Percentiles rank a stretch among this genome's conserved stretches.
These are phyloP conservation scores for Stenchaetothrips biformis DNA, from an alignment of 2,888 invertebrate genomes.

Conservation along the genomic window DNA sequence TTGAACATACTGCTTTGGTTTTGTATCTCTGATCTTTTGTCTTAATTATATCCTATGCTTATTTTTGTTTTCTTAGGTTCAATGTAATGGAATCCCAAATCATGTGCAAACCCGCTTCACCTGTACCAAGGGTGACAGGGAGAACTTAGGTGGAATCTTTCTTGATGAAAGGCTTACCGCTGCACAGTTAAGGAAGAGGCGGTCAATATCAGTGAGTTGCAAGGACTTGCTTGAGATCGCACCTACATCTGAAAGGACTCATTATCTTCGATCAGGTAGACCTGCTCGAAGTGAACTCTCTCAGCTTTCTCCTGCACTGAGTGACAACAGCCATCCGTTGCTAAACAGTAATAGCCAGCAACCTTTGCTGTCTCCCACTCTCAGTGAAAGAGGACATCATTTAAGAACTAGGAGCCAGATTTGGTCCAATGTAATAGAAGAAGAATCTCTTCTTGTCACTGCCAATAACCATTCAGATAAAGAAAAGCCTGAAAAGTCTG, in stretches of 20 bases:
- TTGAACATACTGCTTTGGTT: not conserved
- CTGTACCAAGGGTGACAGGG: slow-evolving; percentile 1
- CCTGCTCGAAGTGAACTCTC: slow-evolving; percentile 32
- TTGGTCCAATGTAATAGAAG: slow-evolving; percentile 11
- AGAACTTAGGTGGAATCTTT: slow-evolving; percentile 29
- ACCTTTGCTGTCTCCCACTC: slow-evolving; percentile 40
- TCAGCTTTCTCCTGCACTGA: slow-evolving; percentile 35
- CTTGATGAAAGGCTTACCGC: slow-evolving; percentile 11
- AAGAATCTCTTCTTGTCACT: not conserved
- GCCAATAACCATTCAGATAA: not conserved
- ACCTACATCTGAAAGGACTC: not conserved
- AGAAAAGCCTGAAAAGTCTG: not conserved
- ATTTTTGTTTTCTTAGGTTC: slow-evolving; percentile 34
- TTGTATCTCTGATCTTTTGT: not conserved
- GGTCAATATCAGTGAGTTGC: slow-evolving; percentile 3
- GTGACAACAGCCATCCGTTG: slow-evolving; percentile 31
- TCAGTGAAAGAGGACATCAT: slow-evolving; percentile 44
- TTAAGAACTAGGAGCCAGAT: slow-evolving; percentile 46
- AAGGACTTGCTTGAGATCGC: slow-evolving; percentile 1
- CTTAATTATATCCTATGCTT: not conserved
- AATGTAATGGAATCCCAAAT: slow-evolving; percentile 38
- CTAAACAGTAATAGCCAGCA: not conserved
- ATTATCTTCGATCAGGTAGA: not conserved
- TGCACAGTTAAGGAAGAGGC: not conserved
- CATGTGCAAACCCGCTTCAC: slow-evolving; percentile 32